Percentiles rank a stretch among this genome's conserved stretches.
Evolutionary conservation across 2,113 vertebrate genomes (phyloP).

Genomic region (Turnix velox): DNA sequence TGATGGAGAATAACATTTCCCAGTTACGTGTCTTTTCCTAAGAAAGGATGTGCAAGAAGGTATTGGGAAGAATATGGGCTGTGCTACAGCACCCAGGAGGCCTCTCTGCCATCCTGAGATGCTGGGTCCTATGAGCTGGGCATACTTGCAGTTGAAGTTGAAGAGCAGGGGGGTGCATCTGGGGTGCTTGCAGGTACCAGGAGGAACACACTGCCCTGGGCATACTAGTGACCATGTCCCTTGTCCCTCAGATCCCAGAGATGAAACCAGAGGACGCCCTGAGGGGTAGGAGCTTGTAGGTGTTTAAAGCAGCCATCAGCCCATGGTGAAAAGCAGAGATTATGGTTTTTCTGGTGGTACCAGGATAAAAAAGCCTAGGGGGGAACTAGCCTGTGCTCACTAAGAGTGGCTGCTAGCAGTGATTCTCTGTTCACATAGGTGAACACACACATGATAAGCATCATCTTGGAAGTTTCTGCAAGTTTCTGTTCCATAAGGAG

Average conservation of each 20-base stretch:
- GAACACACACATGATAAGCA: not conserved
- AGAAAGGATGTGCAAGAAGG: not conserved
- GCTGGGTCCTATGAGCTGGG: not conserved
- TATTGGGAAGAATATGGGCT: not conserved
- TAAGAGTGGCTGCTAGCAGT: not conserved
- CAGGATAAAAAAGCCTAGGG: not conserved
- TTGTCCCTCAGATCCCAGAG: not conserved
- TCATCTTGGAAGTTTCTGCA: not conserved
- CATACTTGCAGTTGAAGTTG: rapidly evolving
- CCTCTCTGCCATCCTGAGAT: not conserved
- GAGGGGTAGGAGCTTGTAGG: not conserved
- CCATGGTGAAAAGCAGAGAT: not conserved
- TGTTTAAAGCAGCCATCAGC: not conserved
- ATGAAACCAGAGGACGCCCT: not conserved
- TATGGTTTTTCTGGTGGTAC: not conserved
- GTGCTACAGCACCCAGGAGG: not conserved
- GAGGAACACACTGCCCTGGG: rapidly evolving
- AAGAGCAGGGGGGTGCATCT: not conserved
- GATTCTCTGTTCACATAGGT: rapidly evolving
- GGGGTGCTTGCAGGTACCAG: not conserved
- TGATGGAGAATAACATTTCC: not conserved
- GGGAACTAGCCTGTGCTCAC: not conserved
- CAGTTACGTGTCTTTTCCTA: not conserved
- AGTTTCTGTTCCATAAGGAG: not conserved
- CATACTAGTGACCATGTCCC: rapidly evolving